Conservation (phyloP, 2,113 vertebrate species). For the Chionomys nivalis region DNA sequence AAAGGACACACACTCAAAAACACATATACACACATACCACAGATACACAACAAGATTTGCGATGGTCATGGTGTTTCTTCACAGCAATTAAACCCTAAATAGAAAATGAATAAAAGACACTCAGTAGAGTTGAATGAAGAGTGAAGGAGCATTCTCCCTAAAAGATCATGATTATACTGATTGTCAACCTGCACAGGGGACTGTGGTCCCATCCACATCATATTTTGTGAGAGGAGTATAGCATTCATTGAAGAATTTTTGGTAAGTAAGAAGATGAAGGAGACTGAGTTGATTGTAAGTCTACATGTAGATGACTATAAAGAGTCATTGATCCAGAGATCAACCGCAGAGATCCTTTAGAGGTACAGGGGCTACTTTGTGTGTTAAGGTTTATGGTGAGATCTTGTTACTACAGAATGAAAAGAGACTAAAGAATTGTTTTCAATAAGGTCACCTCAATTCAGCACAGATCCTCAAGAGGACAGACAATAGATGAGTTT, state of each 20-base stretch:
- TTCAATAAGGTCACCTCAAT: slow-evolving; percentile 64
- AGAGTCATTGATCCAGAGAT: background rate
- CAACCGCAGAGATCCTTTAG: background rate
- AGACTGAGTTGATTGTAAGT: background rate
- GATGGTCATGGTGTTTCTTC: background rate
- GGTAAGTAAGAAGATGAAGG: background rate
- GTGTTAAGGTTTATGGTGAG: background rate
- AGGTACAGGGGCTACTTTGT: background rate
- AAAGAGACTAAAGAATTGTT: slow-evolving; percentile 6
- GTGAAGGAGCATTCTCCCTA: background rate
- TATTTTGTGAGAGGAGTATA: background rate
- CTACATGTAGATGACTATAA: background rate
- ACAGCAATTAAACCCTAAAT: background rate
- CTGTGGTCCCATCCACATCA: background rate
- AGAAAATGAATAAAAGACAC: background rate
- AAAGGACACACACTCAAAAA: no score
- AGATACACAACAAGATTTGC: no score
- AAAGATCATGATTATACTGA: background rate
- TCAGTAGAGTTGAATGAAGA: background rate
- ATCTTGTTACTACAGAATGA: slow-evolving; percentile 47
- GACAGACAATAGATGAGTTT: slow-evolving; percentile 65
- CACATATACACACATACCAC: no score
- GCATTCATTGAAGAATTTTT: background rate
- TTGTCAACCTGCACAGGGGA: background rate
- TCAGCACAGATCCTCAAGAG: slow-evolving; percentile 52